These are phyloP conservation scores for Pomatostomus ruficeps DNA, from an alignment of 2,113 vertebrate species.

Conservation along the genomic window DNA sequence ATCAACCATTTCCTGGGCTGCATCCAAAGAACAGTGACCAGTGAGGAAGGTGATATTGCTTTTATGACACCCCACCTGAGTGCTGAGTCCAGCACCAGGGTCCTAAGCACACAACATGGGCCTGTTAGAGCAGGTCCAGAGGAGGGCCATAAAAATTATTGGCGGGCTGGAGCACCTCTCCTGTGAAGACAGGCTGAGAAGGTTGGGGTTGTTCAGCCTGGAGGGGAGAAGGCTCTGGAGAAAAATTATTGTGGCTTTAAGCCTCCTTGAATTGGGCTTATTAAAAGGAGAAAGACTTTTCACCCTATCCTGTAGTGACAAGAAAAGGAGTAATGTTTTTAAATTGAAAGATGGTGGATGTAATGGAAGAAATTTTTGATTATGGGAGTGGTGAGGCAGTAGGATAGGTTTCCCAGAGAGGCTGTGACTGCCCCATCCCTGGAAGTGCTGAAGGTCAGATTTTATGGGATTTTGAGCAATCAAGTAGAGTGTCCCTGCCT, in stretches of 20 bases:
- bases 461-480: neutral
- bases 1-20: neutral
- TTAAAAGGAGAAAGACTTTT: neutral
- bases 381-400: neutral
- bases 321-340: neutral
- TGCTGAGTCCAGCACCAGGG: accelerated
- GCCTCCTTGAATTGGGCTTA: neutral
- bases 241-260: neutral
- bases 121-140: neutral
- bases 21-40: neutral
- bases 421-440: neutral
- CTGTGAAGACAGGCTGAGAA: neutral
- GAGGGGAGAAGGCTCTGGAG: neutral
- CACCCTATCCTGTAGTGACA: neutral
- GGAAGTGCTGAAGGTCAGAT: neutral
- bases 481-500: neutral
- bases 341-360: neutral
- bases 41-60: neutral
- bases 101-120: neutral
- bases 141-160: accelerated
- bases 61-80: neutral
- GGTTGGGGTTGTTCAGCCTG: neutral
- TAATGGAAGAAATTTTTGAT: neutral
- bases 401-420: neutral
- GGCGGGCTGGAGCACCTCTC: neutral